These are phyloP conservation scores for Porites cylindrica DNA, from an alignment of 92 coral and sea anemone genomes.

Conservation along the genomic window DNA sequence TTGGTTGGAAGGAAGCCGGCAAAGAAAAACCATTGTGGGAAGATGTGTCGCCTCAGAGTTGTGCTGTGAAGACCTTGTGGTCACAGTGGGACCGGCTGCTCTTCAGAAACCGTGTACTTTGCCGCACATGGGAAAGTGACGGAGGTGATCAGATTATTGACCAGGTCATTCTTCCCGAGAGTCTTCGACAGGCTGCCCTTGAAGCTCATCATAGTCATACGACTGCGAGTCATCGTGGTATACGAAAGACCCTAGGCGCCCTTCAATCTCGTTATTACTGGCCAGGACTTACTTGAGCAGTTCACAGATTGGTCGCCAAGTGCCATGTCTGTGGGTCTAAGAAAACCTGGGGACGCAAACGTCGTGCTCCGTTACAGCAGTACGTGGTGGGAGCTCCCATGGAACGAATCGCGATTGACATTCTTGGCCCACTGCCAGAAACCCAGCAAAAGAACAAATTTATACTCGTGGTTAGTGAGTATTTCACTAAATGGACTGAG, in stretches of 20 bases:
- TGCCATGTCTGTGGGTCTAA: constrained; percentile 49
- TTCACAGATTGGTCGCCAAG: constrained; percentile 25
- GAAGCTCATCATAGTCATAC: constrained; percentile 7
- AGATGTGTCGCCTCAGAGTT: too few relatives aligned
- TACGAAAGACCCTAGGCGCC: constrained; percentile 22
- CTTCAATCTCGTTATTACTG: constrained; percentile 42
- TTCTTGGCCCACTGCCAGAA: not conserved
- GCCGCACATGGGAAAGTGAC: too few relatives aligned
- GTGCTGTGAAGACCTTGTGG: too few relatives aligned
- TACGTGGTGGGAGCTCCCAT: too few relatives aligned
- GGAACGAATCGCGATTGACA: constrained; percentile 13
- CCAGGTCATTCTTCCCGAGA: too few relatives aligned
- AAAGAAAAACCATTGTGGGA: too few relatives aligned
- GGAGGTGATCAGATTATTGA: too few relatives aligned
- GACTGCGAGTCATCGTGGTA: too few relatives aligned
- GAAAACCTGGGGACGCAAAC: constrained; percentile 28
- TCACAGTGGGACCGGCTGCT: too few relatives aligned
- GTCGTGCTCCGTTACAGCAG: constrained; percentile 31
- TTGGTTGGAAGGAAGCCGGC: too few relatives aligned
- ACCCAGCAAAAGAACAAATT: not conserved
- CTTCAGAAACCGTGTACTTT: too few relatives aligned
- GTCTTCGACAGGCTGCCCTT: too few relatives aligned
- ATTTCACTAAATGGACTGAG: not conserved
- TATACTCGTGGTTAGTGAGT: not conserved
- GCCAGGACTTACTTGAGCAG: constrained; percentile 48